Evolutionary conservation across 2,797 vertebrate genomes (phyloP).

Genomic region (Sardinella longiceps): DNA sequence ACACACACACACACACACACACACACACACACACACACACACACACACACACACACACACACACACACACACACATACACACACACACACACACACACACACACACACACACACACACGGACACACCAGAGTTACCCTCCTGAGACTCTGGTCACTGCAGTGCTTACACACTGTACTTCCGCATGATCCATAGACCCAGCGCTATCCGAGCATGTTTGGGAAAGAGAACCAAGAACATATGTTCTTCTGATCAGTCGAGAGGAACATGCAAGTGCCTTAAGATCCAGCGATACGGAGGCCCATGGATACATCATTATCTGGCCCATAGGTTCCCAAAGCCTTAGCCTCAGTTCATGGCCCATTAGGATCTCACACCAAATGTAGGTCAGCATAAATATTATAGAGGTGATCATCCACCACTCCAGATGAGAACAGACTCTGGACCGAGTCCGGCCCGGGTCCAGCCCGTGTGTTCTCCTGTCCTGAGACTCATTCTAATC

Average conservation of each 20-base stretch:
- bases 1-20: background rate
- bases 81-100: background rate
- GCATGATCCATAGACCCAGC: too few relatives aligned
- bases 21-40: background rate
- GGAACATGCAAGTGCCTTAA: too few relatives aligned
- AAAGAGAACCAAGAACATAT: too few relatives aligned
- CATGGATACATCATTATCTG: too few relatives aligned
- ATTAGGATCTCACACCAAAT: too few relatives aligned
- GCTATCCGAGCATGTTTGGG: too few relatives aligned
- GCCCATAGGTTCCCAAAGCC: too few relatives aligned
- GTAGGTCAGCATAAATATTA: too few relatives aligned
- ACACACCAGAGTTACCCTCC: conserved; percentile 29
- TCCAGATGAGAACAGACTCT: background rate
- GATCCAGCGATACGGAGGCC: too few relatives aligned
- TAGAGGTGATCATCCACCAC: too few relatives aligned
- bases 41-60: background rate
- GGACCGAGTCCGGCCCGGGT: background rate
- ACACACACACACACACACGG: background rate
- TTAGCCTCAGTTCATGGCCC: too few relatives aligned
- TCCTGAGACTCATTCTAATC: background rate
- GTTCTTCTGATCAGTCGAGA: too few relatives aligned
- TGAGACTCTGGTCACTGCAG: conserved; percentile 38
- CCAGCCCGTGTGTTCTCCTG: background rate
- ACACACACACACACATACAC: background rate
- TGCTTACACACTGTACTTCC: background rate